Conservation (phyloP, 2,113 vertebrate genomes). For the Xenopus laevis region DNA sequence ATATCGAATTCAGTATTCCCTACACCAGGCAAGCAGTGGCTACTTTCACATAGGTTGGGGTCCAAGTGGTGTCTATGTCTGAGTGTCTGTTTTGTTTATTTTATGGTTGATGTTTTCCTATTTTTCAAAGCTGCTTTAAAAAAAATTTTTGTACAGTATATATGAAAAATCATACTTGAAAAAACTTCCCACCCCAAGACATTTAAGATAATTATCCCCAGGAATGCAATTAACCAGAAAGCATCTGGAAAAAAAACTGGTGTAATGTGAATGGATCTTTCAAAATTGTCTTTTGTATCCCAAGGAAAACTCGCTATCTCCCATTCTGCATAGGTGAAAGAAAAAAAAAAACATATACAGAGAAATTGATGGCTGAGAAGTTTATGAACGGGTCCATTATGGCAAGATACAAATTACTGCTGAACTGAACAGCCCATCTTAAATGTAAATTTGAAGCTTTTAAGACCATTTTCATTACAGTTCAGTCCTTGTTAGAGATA, state of each 20-base stretch:
- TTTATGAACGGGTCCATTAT: constrained; percentile 46
- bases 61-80: no score
- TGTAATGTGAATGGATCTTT: constrained; percentile 20
- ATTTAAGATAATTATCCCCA: background rate
- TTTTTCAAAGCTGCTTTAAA: no score
- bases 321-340: constrained; percentile 36
- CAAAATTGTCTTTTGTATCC: constrained; percentile 20
- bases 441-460: constrained; percentile 47
- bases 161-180: background rate
- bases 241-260: background rate
- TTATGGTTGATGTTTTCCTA: no score
- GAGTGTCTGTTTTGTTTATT: no score
- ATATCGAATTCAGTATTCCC: no score
- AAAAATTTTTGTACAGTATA: no score
- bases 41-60: no score
- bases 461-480: constrained; percentile 46
- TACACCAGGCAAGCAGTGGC: no score
- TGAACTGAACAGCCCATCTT: constrained; percentile 45
- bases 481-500: constrained; percentile 46
- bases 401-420: constrained; percentile 46
- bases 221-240: background rate
- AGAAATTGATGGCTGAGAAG: constrained; percentile 46
- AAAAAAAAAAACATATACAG: constrained; percentile 33
- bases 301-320: constrained; percentile 25
- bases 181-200: background rate